A percentile compares a stretch with the other conserved stretches of the same genome.
These are phyloP conservation scores for Mamestra configurata DNA, from an alignment of 1,140 invertebrate genomes.

Conservation along the genomic window DNA sequence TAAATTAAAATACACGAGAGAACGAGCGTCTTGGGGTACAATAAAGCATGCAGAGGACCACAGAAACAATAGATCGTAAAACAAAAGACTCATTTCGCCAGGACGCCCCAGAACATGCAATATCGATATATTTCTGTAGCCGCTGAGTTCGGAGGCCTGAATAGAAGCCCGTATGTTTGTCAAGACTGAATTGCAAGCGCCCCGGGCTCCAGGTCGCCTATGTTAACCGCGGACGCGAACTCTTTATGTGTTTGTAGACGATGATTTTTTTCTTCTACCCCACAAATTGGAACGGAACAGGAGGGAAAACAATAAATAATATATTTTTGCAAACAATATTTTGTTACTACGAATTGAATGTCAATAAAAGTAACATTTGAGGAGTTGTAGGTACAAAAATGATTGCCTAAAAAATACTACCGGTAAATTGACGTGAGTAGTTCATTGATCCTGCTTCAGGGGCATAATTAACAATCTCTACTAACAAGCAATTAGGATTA, in stretches of 20 bases:
- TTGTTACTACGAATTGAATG: background rate
- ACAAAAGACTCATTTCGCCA: conserved; percentile 73
- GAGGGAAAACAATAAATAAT: conserved; percentile 32
- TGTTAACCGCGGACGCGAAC: conserved; percentile 58
- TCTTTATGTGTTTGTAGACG: conserved; percentile 52
- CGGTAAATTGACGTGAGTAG: background rate
- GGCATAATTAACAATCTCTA: conserved; percentile 38
- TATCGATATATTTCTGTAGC: conserved; percentile 74
- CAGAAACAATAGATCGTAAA: conserved; percentile 63
- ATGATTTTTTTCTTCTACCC: conserved; percentile 50
- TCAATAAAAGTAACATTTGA: background rate
- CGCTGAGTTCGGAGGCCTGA: conserved; percentile 62
- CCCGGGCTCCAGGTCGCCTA: conserved; percentile 63
- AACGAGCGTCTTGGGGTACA: conserved; percentile 22
- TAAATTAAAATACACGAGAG: conserved; percentile 46
- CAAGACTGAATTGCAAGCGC: conserved; percentile 70
- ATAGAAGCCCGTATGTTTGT: conserved; percentile 65
- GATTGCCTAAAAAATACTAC: background rate
- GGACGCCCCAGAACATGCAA: conserved; percentile 64
- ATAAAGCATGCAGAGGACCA: conserved; percentile 45
- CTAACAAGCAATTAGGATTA: conserved; percentile 48
- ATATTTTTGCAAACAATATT: conserved; percentile 5
- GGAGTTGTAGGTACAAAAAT: background rate
- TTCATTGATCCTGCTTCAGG: conserved; percentile 26
- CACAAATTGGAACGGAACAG: conserved; percentile 31